Conservation (phyloP, 2,888 invertebrate genomes). For the Acrobasis suavella region DNA sequence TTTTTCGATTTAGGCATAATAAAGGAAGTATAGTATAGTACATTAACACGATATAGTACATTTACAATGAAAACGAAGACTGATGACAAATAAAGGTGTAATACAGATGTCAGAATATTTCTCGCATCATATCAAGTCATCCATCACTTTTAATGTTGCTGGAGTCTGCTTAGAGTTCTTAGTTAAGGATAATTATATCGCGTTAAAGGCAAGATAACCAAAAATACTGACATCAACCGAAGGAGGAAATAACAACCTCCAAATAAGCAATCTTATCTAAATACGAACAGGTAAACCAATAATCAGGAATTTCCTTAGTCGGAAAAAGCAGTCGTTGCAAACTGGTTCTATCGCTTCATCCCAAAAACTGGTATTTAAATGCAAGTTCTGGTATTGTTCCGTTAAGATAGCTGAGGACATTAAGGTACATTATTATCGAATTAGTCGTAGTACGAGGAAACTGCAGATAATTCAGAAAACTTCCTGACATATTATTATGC, state of each 20-base stretch:
- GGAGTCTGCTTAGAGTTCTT: not conserved
- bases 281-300: slow-evolving; percentile 14
- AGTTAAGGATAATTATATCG: not conserved
- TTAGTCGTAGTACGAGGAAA: not conserved
- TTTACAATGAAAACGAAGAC: too few relatives aligned
- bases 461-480: not conserved
- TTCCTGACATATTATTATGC: not conserved
- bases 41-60: too few relatives aligned
- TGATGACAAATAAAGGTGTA: too few relatives aligned
- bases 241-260: not conserved
- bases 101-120: too few relatives aligned
- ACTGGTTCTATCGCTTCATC: slow-evolving; percentile 8
- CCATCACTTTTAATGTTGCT: too few relatives aligned
- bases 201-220: not conserved
- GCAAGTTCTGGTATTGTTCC: slow-evolving; percentile 9
- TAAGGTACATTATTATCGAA: not conserved
- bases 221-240: not conserved
- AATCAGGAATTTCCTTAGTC: slow-evolving; percentile 20
- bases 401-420: slow-evolving; percentile 3
- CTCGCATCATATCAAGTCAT: too few relatives aligned
- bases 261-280: not conserved
- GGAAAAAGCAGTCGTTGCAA: slow-evolving; percentile 27
- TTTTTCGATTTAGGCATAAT: too few relatives aligned
- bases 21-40: too few relatives aligned
- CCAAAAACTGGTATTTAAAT: slow-evolving; percentile 21